These are phyloP conservation scores for Biston stratarius DNA, from an alignment of 2,888 invertebrate species.

Conservation along the genomic window DNA sequence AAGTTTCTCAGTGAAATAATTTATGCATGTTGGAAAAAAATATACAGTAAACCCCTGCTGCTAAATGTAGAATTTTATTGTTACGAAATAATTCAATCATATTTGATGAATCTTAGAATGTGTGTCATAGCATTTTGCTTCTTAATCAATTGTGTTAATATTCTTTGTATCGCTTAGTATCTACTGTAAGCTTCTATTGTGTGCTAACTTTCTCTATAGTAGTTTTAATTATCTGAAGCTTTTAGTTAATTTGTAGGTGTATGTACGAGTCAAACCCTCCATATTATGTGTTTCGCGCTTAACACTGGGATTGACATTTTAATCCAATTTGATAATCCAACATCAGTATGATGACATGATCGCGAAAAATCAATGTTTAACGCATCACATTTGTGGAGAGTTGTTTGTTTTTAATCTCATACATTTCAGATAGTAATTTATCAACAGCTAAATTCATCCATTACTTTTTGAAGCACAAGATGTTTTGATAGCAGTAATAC, in stretches of 20 bases:
- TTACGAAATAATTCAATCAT: background rate
- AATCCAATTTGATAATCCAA: background rate
- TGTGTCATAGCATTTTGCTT: conserved; percentile 7
- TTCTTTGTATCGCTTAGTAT: conserved; percentile 24
- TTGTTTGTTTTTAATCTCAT: background rate
- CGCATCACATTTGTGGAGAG: background rate
- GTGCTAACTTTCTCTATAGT: conserved; percentile 33
- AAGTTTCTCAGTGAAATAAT: background rate
- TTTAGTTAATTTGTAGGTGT: conserved; percentile 14
- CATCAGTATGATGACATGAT: background rate
- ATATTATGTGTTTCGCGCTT: background rate
- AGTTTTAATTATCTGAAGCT: conserved; percentile 14
- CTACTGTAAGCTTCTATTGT: conserved; percentile 39
- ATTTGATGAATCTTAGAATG: conserved; percentile 4
- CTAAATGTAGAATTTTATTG: background rate
- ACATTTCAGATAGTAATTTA: background rate
- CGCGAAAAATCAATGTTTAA: background rate
- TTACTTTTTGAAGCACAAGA: conserved; percentile 16
- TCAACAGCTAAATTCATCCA: background rate
- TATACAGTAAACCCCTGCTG: background rate
- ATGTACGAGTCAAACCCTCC: background rate
- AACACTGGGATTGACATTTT: background rate
- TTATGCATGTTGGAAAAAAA: background rate
- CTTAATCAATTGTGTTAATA: conserved; percentile 28
- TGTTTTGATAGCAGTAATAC: conserved; percentile 25